Evolutionary conservation across 2,113 vertebrate species (phyloP).

Genomic region (Cyrtonyx montezumae): DNA sequence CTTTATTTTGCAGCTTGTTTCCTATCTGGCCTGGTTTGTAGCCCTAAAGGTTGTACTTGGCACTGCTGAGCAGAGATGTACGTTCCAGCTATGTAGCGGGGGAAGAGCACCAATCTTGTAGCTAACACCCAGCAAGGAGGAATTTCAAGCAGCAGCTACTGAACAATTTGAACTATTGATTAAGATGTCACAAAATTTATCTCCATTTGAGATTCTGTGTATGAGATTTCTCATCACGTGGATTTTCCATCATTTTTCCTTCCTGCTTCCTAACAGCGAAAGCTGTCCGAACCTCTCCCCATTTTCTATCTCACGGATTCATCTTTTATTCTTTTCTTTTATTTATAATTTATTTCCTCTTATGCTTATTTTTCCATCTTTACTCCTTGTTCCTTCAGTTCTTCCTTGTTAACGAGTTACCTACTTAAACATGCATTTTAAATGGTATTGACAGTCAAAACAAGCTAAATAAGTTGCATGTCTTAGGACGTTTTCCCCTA

Average conservation of each 20-base stretch:
- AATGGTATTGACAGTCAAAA: neutral
- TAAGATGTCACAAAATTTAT: neutral
- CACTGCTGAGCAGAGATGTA: neutral
- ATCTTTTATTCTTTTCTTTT: neutral
- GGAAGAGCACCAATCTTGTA: neutral
- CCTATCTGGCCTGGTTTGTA: neutral
- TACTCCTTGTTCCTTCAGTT: neutral
- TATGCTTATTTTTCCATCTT: neutral
- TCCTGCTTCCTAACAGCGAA: neutral
- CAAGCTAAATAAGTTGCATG: neutral
- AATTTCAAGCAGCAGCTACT: neutral
- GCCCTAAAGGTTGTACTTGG: neutral
- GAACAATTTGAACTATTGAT: neutral
- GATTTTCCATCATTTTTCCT: neutral
- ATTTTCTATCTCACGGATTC: neutral
- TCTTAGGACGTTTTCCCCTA: accelerated
- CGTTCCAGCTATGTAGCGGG: neutral
- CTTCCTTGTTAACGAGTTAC: neutral
- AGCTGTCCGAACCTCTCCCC: neutral
- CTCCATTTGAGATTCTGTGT: neutral
- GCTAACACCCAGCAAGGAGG: neutral
- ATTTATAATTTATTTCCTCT: neutral
- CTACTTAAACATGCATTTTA: neutral
- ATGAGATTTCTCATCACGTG: neutral
- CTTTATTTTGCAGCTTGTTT: neutral